These are phyloP conservation scores for Dysidea cf. avara DNA, from an alignment of 37 sponge, comb jelly and placozoan species.

Conservation along the genomic window DNA sequence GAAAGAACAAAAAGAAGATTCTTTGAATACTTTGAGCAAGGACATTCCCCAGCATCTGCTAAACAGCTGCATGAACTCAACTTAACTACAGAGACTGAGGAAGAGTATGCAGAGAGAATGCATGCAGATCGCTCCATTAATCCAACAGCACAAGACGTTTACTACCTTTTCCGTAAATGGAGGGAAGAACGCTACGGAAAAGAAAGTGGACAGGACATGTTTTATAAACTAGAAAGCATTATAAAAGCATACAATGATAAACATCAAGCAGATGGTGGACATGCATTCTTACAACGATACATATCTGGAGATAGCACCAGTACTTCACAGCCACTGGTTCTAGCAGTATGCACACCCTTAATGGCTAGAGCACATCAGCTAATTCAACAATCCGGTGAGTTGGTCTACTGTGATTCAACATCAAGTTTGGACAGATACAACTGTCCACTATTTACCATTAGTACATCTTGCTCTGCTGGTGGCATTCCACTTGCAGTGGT, in stretches of 20 bases:
- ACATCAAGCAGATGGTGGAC: constrained; percentile 1
- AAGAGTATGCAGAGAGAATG: neutral
- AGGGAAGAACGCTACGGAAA: neutral
- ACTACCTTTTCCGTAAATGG: constrained; percentile 16
- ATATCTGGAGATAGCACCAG: neutral
- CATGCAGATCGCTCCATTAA: constrained; percentile 8
- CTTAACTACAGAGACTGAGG: neutral
- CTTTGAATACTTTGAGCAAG: neutral
- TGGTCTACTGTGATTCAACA: neutral
- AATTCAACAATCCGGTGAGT: neutral
- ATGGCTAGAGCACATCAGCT: constrained; percentile 12
- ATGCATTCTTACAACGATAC: constrained; percentile 9
- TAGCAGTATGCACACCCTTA: neutral
- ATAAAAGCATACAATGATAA: constrained; percentile 1
- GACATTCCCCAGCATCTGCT: constrained; percentile 9
- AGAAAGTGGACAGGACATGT: constrained; percentile 4
- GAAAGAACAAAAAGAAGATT: neutral
- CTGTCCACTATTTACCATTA: neutral
- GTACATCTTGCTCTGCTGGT: neutral
- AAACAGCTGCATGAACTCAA: constrained; percentile 1
- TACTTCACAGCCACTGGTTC: neutral
- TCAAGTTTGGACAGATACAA: neutral
- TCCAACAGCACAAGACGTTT: constrained; percentile 1
- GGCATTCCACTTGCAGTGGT: constrained; percentile 8
- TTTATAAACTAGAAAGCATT: neutral